phyloP scores from a whole-genome alignment of 2,113 vertebrate species.

The Fulmarus glacialis region DNA sequence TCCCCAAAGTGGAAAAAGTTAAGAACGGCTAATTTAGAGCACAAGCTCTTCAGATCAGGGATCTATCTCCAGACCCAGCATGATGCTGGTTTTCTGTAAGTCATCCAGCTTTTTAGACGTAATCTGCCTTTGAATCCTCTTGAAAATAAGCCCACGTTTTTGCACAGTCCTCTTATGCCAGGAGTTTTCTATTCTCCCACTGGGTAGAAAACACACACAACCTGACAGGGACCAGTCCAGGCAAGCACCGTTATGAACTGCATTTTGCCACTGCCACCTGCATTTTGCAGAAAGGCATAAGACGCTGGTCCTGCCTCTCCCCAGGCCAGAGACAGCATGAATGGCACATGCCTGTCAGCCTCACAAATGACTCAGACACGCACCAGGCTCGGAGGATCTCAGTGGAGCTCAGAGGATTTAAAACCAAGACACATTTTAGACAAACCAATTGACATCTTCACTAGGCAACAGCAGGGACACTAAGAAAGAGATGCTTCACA shows the following conservation, averaged over 20 bases:
- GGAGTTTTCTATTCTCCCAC: not conserved
- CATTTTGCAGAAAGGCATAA: fast-evolving
- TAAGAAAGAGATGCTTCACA: not conserved
- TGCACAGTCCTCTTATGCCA: not conserved
- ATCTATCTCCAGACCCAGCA: not conserved
- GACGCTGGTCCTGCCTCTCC: not conserved
- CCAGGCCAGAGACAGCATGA: not conserved
- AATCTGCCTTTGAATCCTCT: not conserved
- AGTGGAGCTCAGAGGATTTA: not conserved
- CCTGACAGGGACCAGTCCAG: not conserved
- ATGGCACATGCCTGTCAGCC: not conserved
- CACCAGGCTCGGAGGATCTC: not conserved
- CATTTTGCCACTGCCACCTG: not conserved
- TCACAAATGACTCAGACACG: fast-evolving
- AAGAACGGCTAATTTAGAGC: not conserved
- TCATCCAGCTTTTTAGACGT: not conserved
- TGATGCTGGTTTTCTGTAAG: not conserved
- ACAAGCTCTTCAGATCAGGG: not conserved
- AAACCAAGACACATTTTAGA: not conserved
- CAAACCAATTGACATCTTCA: not conserved
- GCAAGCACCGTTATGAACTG: not conserved
- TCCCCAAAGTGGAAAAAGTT: not conserved
- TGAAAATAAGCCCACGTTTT: not conserved
- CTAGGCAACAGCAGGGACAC: not conserved
- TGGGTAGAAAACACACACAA: not conserved